Base-by-base conservation (phyloP, 1,140 invertebrate genomes). In the Yoshiicerus persimilis region DNA sequence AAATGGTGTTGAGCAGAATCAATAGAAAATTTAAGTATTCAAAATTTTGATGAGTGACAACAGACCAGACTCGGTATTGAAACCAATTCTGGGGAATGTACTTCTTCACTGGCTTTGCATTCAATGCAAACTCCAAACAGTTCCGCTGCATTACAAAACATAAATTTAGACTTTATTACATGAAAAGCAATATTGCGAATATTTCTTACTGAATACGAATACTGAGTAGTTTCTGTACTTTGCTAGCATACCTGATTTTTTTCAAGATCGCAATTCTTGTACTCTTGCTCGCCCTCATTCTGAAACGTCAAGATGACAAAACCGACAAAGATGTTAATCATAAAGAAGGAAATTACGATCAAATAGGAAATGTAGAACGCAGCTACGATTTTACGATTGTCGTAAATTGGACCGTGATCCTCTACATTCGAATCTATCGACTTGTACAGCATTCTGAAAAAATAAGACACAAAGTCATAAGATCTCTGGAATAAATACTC, bases 291-390 rank as follows among this genome's bases (percentile, higher is more conserved):
- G 92, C 99, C 99, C 93, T 99, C 98, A 92, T 98, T 99, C 93
- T 99, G 97, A 93, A 98, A 98, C 91, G 99, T 99, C 92, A 99
- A 98, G 93, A 99, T 99, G 94, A 99, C 99, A 95, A 99, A 99
- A 97, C 99, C 99, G 91, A 99, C 99, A 95, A 99, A 99, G 93
- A 99, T 99, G 94, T 99, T 99, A 87, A 99, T 98, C 98, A 99
- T 99, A 94, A 99, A 99, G 94, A 98, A 98, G 89, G 97, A 97
- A 92, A 99, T 99, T 91, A 99, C 99, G 93, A 99, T 99, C 92
- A 99, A 99, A 93, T 99, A 99, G 93, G 99, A 96, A 91, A 99
- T 99, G 93, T 99, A 99, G 94, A 99, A 99, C 90, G 98, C 95
- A 91, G 99, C 98, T 89, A 99, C 98, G 91, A 98, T 96, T 92